Evolutionary conservation across 30 jellyfish, hydroid and myxozoan genomes (phyloP).

Genomic region (Aurelia sp.): DNA sequence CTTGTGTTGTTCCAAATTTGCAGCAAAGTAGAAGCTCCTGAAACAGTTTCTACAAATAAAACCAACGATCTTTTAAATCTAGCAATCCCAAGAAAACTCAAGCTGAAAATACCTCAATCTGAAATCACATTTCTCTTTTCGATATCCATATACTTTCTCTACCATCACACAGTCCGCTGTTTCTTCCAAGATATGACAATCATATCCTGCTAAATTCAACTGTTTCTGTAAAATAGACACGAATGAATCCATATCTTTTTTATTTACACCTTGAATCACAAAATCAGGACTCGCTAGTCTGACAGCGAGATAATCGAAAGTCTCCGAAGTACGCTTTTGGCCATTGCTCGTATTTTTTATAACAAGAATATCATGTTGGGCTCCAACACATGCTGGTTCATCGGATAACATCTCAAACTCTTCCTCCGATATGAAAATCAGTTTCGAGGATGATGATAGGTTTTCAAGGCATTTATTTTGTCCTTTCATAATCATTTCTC

Average conservation of each 20-base stretch:
- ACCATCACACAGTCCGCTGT: constrained; percentile 44
- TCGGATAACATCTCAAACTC: constrained; percentile 10
- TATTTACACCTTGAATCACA: constrained; percentile 18
- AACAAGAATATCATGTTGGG: constrained; percentile 60
- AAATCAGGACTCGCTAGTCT: constrained; percentile 38
- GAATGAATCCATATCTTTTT: constrained; percentile 51
- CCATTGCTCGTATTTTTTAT: constrained; percentile 31
- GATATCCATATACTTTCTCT: constrained; percentile 36
- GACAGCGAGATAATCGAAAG: constrained; percentile 36
- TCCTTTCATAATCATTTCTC: constrained; percentile 25
- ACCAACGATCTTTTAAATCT: no score
- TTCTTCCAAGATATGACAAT: constrained; percentile 20
- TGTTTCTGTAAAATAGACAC: constrained; percentile 26
- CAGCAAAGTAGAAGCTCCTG: no score
- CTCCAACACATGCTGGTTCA: constrained; percentile 56
- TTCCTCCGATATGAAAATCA: constrained; percentile 40
- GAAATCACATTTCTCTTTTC: constrained; percentile 47
- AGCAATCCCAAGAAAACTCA: constrained; percentile 38
- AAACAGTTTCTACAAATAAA: no score
- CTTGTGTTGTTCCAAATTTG: no score
- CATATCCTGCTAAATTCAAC: constrained; percentile 41
- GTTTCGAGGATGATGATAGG: constrained; percentile 25
- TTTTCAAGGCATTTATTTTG: constrained; percentile 51
- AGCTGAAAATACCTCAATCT: constrained; percentile 18
- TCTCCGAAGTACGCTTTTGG: constrained; percentile 26